Conservation (phyloP, 2,113 vertebrate genomes). For the Benitochromis conjunctus region DNA sequence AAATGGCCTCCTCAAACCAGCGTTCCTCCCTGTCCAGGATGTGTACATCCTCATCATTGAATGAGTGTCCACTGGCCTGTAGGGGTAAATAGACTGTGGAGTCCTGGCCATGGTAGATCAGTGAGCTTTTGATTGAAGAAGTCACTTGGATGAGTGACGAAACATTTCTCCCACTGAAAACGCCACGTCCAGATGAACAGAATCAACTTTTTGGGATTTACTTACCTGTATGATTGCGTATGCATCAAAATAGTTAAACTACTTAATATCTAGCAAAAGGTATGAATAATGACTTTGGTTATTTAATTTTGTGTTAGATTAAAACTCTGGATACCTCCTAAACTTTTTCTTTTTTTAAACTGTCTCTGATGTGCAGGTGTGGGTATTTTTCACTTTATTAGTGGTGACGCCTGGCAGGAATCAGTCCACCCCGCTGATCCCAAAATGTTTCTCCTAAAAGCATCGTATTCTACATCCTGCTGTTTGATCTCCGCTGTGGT, state of each 20-base stretch:
- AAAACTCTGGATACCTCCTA: not conserved
- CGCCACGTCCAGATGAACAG: too few relatives aligned
- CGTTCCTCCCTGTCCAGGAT: too few relatives aligned
- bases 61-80: too few relatives aligned
- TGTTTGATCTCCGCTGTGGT: not conserved
- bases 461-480: not conserved
- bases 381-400: not conserved
- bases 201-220: too few relatives aligned
- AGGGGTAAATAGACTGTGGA: too few relatives aligned
- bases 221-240: too few relatives aligned
- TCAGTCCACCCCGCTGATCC: not conserved
- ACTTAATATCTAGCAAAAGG: not conserved
- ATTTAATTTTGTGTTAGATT: not conserved
- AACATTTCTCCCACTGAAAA: too few relatives aligned
- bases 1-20: too few relatives aligned
- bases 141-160: too few relatives aligned
- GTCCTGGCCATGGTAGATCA: too few relatives aligned
- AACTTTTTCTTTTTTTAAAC: not conserved
- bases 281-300: not conserved
- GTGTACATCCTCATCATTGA: too few relatives aligned
- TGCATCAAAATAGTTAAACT: not conserved
- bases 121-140: too few relatives aligned
- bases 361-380: not conserved
- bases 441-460: not conserved
- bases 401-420: not conserved